Evolutionary conservation across 2,113 vertebrate species (phyloP).

Genomic region (Cinclus cinclus): DNA sequence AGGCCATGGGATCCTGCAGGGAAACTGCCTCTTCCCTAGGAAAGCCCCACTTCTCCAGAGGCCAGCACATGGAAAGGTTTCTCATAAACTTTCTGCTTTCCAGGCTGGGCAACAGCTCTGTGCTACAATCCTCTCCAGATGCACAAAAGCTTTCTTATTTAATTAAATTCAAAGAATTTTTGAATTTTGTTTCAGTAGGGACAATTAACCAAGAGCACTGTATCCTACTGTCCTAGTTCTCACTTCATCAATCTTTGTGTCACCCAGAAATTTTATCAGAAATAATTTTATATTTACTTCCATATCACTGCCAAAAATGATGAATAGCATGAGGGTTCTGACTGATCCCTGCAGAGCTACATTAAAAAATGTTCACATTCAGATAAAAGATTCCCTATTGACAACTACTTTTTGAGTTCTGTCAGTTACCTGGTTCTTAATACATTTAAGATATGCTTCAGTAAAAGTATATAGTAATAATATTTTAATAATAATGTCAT

Average conservation of each 20-base stretch:
- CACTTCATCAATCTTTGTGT: conserved; percentile 19
- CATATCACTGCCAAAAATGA: conserved; percentile 49
- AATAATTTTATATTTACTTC: conserved; percentile 55
- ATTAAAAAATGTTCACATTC: conserved; percentile 33
- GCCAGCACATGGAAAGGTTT: not conserved
- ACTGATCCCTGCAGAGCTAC: conserved; percentile 40
- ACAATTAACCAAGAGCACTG: not conserved
- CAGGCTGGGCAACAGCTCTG: not conserved
- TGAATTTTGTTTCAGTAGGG: not conserved
- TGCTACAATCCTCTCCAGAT: not conserved
- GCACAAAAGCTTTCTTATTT: not conserved
- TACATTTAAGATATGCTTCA: conserved; percentile 19
- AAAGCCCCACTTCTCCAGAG: not conserved
- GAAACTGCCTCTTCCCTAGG: not conserved
- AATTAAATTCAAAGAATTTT: not conserved
- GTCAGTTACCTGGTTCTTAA: conserved; percentile 46
- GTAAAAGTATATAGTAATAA: conserved; percentile 47
- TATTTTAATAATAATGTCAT: conserved; percentile 67
- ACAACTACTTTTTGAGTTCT: conserved; percentile 55
- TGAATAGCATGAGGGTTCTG: conserved; percentile 10
- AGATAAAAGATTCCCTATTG: conserved; percentile 52
- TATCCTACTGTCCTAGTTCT: not conserved
- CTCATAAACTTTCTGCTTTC: not conserved
- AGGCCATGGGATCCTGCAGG: not conserved
- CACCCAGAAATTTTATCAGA: conserved; percentile 32